Evolutionary conservation across 2,113 vertebrate genomes (phyloP).

Genomic region (Circaetus gallicus): DNA sequence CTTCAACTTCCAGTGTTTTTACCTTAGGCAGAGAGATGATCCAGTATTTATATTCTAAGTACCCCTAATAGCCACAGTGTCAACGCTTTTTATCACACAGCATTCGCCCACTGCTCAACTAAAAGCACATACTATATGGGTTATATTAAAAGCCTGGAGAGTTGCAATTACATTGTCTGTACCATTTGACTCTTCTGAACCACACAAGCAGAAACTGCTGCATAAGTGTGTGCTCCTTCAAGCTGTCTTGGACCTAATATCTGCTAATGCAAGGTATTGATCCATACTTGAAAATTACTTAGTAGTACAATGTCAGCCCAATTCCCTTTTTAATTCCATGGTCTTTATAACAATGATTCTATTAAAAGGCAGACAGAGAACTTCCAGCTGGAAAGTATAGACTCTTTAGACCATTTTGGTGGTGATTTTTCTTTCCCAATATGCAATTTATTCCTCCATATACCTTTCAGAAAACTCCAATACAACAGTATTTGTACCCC

Average conservation of each 20-base stretch:
- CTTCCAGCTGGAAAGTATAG: background rate
- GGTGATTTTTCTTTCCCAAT: background rate
- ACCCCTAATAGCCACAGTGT: background rate
- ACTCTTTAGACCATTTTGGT: background rate
- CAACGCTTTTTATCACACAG: background rate
- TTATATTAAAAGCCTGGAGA: background rate
- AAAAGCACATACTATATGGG: background rate
- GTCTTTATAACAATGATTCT: background rate
- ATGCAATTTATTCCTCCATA: background rate
- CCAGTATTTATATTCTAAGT: background rate
- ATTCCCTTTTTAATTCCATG: background rate
- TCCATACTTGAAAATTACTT: background rate
- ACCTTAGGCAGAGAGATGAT: slow-evolving; percentile 18
- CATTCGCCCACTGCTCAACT: background rate
- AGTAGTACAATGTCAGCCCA: background rate
- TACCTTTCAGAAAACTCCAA: background rate
- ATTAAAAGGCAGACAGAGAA: background rate
- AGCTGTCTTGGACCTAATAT: background rate
- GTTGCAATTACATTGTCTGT: background rate
- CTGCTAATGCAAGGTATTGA: slow-evolving; percentile 17
- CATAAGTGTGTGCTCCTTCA: background rate
- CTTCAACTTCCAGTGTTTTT: background rate
- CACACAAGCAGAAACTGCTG: background rate
- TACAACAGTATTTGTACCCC: background rate
- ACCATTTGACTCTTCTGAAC: background rate